These are phyloP conservation scores for Camponotus pennsylvanicus DNA, from an alignment of 1,140 invertebrate genomes.

Conservation along the genomic window DNA sequence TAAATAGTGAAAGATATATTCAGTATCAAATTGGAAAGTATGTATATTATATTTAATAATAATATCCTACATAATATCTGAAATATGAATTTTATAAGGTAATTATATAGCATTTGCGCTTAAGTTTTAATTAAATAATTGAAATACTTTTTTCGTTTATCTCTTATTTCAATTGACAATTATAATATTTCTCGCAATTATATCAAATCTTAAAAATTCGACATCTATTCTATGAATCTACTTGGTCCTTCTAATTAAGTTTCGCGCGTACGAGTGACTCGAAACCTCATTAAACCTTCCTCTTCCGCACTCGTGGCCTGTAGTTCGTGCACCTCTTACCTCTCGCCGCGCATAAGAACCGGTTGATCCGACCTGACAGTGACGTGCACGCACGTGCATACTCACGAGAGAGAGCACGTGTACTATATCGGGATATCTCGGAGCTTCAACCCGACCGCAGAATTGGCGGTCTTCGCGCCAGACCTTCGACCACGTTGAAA, in stretches of 20 bases:
- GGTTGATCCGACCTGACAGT: slow-evolving; percentile 57
- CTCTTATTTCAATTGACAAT: not conserved
- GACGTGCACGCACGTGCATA: slow-evolving; percentile 27
- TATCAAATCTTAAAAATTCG: slow-evolving; percentile 45
- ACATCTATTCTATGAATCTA: not conserved
- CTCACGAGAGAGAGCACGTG: slow-evolving; percentile 11
- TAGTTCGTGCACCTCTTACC: slow-evolving; percentile 62
- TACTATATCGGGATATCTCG: slow-evolving; percentile 48
- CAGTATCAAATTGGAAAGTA: not conserved
- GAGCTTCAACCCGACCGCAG: slow-evolving; percentile 51
- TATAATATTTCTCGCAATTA: not conserved
- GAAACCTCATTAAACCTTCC: slow-evolving; percentile 47
- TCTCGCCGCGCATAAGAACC: not conserved
- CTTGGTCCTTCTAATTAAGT: slow-evolving; percentile 63
- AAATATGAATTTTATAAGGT: not conserved
- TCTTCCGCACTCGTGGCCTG: slow-evolving; percentile 18
- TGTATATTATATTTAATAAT: slow-evolving; percentile 6
- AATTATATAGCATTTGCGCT: not conserved
- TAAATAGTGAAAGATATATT: slow-evolving; percentile 25
- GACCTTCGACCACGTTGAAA: slow-evolving; percentile 42
- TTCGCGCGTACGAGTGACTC: slow-evolving; percentile 33
- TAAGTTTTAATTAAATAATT: slow-evolving; percentile 36
- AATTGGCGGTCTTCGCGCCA: slow-evolving; percentile 42
- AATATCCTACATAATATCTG: slow-evolving; percentile 5
- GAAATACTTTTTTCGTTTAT: not conserved